Percentiles rank a stretch among this genome's conserved stretches.
Evolutionary conservation across 2,113 vertebrate genomes (phyloP).

Genomic region (Psilopsiagon aurifrons): DNA sequence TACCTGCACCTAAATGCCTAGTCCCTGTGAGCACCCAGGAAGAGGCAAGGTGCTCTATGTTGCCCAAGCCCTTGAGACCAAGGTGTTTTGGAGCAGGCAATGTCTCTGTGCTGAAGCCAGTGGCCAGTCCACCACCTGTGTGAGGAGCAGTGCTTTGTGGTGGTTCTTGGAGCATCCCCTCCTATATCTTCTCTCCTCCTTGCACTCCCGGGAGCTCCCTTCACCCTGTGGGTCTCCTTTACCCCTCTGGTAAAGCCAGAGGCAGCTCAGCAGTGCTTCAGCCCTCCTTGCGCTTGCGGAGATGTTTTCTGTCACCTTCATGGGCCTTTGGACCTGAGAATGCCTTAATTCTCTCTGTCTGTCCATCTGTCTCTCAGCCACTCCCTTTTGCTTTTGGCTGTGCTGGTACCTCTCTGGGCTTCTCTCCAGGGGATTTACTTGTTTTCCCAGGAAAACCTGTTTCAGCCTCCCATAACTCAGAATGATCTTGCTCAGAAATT

Average conservation of each 20-base stretch:
- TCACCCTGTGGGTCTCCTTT: not conserved
- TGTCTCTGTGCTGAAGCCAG: not conserved
- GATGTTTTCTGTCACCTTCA: not conserved
- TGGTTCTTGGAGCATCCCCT: not conserved
- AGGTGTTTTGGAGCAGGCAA: not conserved
- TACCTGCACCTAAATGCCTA: not conserved
- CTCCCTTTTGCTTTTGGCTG: not conserved
- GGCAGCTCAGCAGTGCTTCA: not conserved
- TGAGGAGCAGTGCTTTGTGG: not conserved
- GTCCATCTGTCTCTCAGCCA: not conserved
- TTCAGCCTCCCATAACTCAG: not conserved
- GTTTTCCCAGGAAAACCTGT: not conserved
- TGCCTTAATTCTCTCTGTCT: not conserved
- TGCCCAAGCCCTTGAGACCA: not conserved
- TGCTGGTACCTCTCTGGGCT: not conserved
- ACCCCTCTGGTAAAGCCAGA: not conserved
- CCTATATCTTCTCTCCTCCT: not conserved
- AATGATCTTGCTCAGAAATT: not conserved
- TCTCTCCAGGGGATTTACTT: not conserved
- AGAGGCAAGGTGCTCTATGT: fast-evolving
- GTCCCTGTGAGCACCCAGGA: not conserved
- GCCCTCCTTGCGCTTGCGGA: not conserved
- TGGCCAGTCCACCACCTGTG: not conserved
- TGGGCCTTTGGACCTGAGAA: not conserved
- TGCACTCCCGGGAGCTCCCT: not conserved